Base-by-base conservation (phyloP, 2,888 invertebrate species). In the Cephus nigrinus region DNA sequence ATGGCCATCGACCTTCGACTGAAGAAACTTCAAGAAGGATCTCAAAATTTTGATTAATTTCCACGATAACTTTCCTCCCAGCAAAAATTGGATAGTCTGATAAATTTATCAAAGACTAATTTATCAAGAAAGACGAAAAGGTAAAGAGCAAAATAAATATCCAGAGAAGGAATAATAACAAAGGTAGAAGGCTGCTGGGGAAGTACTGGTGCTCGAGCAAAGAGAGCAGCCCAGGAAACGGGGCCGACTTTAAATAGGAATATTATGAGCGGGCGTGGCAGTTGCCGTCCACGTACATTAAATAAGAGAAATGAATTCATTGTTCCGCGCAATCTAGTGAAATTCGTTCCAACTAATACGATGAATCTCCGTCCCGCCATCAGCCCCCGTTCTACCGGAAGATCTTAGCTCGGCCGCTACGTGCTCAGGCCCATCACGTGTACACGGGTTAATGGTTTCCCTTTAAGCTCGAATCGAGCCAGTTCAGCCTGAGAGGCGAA, bases 121-220 rank as follows among this genome's bases (percentile, higher is more conserved):
- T 15, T 82, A 81, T 76, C 68, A 71, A 55, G 75, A 76, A 76
- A 76, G 76, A 68, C 12, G 69, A 32, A 77, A 76, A 76, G 76
- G 40, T 23, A 74, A 32, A 74, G 40, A 23, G 35, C 4, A 15
- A 12, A 55, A 30, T 75, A 30, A 12, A 75, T 34, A 73, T 68
- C 30, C 23, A 55, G 40, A 35, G n/a, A 73, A 40, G 55, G 15
- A 23, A 55, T 23, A 55, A 55, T 23, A 55, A 55, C 0, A 23
- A 55, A 55, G 55, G 9, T 23, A 23, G 23, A 15, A 40, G 40
- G 34, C 34, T 11, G 15, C 4, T 4, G 3, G 15, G 15, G 4
- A 40, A 15, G 40, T 23, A 23, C 9, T 9, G 40, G 5, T 23
- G 23, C 40, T 55, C 40, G 23, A 23, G 40, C 23, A 55, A 55